Base-by-base conservation (phyloP, 2,888 invertebrate species). In the Chymomyza fuscimana region DNA sequence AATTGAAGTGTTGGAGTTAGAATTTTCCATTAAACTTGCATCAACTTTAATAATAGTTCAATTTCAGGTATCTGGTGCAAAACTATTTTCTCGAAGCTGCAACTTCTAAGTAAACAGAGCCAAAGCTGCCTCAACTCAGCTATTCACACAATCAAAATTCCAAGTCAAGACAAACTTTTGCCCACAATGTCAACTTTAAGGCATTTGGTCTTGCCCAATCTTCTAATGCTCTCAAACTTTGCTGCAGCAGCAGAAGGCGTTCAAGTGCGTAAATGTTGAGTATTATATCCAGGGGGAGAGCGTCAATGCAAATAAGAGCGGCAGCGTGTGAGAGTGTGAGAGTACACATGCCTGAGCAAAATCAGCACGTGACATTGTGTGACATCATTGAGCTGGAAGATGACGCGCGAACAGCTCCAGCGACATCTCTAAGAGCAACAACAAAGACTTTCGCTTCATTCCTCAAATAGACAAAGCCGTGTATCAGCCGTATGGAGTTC, bases 301-400 rank as follows among this genome's bases (percentile, higher is more conserved):
- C 12, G 32, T 32, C 32, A 32, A 32, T 46, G 40, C 40, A 46
- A 32, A 32, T 46, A 46, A 46, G 40, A 2, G 40, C 2, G 40
- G 3, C 12, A 40, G 10, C 59, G n/a, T 22, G 29, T 3, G 40
- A 12, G 40, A 59, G n/a, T 22, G 51, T 56, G 64, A 64, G n/a
- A 1, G 32, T 46, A 32, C 36, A 32, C 32, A 36, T 59, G 59
- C 73, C 72, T 69, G 70, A 72, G 72, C 69, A 71, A 82, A 81
- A 77, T 78, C 82, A 86, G 85, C 82, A 85, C 83, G 82, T 87
- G 86, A 86, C 84, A 87, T 87, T 87, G 88, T 88, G 75, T 78
- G 83, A 75, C 79, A 82, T 83, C 87, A 88, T 85, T 87, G 87
- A 88, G 82, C 85, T 88, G 87, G 83, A 88, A 86, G 80, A 76